Evolutionary conservation across 1,140 invertebrate genomes (phyloP).

Genomic region (Nephila pilipes): DNA sequence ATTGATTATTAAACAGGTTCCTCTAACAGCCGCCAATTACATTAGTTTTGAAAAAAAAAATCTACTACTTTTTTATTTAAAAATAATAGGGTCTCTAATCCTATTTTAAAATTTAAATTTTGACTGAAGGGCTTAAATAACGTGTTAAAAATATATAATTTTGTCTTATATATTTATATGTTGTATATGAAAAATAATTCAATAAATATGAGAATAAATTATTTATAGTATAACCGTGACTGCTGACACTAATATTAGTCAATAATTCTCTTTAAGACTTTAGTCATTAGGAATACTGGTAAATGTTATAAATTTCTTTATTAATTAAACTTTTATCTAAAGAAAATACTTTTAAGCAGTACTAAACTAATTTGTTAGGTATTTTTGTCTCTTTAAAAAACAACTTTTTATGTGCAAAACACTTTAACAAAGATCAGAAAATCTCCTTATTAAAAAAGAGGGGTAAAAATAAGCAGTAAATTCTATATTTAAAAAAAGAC

Average conservation of each 20-base stretch:
- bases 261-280: background rate
- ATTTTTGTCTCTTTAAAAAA: background rate
- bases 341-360: background rate
- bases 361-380: background rate
- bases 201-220: constrained; percentile 67
- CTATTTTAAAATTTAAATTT: constrained; percentile 81
- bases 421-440: constrained; percentile 78
- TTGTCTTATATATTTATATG: constrained; percentile 73
- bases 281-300: background rate
- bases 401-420: constrained; percentile 5
- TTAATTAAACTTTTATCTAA: background rate
- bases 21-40: constrained; percentile 84
- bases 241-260: constrained; percentile 84
- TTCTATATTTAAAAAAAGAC: background rate
- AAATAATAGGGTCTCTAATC: constrained; percentile 63
- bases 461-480: background rate
- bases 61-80: constrained; percentile 80
- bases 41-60: constrained; percentile 83
- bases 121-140: constrained; percentile 85
- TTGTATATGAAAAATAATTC: background rate
- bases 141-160: constrained; percentile 79
- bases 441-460: background rate
- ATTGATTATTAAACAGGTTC: constrained; percentile 85
- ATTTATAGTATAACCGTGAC: constrained; percentile 83
- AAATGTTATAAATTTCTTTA: background rate